phyloP scores from a whole-genome alignment of 2,888 invertebrate species.

The Stenodera caucasica region DNA sequence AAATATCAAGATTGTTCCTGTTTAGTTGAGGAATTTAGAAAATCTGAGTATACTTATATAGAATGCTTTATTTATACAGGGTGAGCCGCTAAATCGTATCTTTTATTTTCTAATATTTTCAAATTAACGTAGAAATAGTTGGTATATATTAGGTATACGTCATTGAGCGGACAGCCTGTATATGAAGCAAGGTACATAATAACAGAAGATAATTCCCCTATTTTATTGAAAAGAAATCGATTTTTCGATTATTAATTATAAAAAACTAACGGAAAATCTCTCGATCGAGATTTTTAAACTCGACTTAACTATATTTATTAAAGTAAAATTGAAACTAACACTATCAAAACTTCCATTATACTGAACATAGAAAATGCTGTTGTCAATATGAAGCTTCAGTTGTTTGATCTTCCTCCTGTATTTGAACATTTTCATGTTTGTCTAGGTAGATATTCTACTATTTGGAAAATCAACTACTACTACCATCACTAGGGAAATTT shows the following conservation, averaged over 20 bases:
- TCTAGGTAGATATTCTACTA: not conserved
- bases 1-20: not conserved
- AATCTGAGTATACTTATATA: too few relatives aligned
- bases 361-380: not conserved
- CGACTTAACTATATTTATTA: not conserved
- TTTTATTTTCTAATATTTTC: too few relatives aligned
- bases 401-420: not conserved
- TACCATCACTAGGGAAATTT: not conserved
- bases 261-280: too few relatives aligned
- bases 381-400: slow-evolving; percentile 5
- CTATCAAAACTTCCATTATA: not conserved
- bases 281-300: not conserved
- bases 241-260: too few relatives aligned
- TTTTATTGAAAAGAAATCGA: not conserved
- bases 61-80: too few relatives aligned
- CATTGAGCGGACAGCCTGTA: too few relatives aligned
- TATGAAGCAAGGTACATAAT: too few relatives aligned
- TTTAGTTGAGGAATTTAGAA: too few relatives aligned
- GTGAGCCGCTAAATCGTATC: too few relatives aligned
- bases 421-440: not conserved
- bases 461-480: too few relatives aligned
- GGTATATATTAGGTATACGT: too few relatives aligned
- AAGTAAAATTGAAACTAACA: not conserved
- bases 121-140: too few relatives aligned
- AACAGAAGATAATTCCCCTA: not conserved